A percentile compares a stretch with the other conserved stretches of the same genome.
These are phyloP conservation scores for Drosophila pruinosa DNA, from an alignment of 1,140 invertebrate genomes.

Conservation along the genomic window DNA sequence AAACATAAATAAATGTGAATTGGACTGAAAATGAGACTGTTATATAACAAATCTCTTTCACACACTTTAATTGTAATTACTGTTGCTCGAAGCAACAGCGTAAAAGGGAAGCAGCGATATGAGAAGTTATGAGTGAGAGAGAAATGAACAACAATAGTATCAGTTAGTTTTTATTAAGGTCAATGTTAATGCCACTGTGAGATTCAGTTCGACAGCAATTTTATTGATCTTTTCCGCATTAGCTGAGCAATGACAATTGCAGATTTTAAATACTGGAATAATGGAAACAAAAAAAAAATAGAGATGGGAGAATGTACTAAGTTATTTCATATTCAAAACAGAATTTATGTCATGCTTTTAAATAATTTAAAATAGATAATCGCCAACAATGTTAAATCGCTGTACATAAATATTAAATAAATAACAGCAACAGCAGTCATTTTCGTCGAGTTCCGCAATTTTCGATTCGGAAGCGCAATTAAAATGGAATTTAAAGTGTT, in stretches of 20 bases:
- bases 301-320: too few relatives aligned
- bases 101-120: constrained; percentile 18
- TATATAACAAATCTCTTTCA: constrained; percentile 58
- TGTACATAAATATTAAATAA: constrained; percentile 22
- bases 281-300: background rate
- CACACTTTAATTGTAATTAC: constrained; percentile 50
- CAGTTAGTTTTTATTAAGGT: constrained; percentile 72
- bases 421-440: background rate
- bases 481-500: constrained; percentile 26
- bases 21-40: constrained; percentile 29
- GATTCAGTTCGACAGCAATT: background rate
- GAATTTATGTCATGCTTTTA: background rate
- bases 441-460: constrained; percentile 23
- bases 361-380: constrained; percentile 15
- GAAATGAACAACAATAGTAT: constrained; percentile 29
- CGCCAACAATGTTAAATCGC: background rate
- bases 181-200: constrained; percentile 69
- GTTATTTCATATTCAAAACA: background rate
- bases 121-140: constrained; percentile 1
- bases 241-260: constrained; percentile 2
- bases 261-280: background rate
- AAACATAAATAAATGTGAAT: constrained; percentile 33
- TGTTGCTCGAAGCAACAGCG: constrained; percentile 17
- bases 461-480: constrained; percentile 48
- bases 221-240: constrained; percentile 1